phyloP scores from a whole-genome alignment of 1,140 invertebrate genomes.

The Monomorium pharaonis region DNA sequence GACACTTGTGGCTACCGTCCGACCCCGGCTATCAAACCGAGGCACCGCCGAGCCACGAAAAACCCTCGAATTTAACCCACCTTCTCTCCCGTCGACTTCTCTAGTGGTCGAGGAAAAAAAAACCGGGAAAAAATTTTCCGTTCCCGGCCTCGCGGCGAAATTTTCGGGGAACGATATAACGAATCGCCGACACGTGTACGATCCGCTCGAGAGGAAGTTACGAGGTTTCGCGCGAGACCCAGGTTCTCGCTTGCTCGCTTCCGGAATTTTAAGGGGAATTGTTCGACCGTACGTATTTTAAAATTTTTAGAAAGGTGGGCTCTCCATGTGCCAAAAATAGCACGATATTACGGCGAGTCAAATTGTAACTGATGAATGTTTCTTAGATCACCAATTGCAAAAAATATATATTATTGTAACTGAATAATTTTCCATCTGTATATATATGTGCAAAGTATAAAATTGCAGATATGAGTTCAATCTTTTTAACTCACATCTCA shows the following conservation, averaged over 20 bases:
- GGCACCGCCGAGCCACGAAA: constrained; percentile 74
- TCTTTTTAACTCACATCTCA: neutral
- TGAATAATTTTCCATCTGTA: neutral
- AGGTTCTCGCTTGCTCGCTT: constrained; percentile 11
- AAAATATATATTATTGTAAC: constrained; percentile 17
- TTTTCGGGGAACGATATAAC: constrained; percentile 49
- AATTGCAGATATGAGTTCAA: neutral
- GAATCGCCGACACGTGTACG: constrained; percentile 53
- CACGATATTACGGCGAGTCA: neutral
- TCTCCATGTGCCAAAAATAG: neutral
- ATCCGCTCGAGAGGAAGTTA: constrained; percentile 38
- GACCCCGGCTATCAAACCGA: constrained; percentile 78
- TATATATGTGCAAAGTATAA: neutral
- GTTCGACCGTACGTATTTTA: constrained; percentile 28
- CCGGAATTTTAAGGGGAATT: constrained; percentile 47
- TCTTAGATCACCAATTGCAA: neutral
- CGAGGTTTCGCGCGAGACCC: constrained; percentile 15
- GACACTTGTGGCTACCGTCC: constrained; percentile 85
- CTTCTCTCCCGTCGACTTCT: constrained; percentile 50
- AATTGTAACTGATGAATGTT: neutral
- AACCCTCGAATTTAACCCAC: constrained; percentile 75
- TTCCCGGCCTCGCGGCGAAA: constrained; percentile 21
- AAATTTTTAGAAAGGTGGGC: constrained; percentile 5
- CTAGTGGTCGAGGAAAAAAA: constrained; percentile 26
- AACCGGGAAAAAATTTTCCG: constrained; percentile 21